Evolutionary conservation across 2,113 vertebrate species (phyloP).

Genomic region (Pteruthius melanotis): DNA sequence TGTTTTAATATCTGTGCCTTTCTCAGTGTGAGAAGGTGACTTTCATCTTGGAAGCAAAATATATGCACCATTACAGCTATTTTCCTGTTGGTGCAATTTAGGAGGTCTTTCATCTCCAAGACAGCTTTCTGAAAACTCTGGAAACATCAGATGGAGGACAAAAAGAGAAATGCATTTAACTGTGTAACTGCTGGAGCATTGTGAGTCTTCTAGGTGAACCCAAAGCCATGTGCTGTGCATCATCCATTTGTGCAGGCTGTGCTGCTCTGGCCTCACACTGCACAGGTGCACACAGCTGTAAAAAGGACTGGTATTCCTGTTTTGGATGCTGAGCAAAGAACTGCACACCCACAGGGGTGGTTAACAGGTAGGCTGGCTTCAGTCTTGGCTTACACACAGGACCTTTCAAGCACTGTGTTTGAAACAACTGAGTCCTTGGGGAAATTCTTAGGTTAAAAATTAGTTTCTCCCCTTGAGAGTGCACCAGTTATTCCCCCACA

Average conservation of each 20-base stretch:
- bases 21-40: constrained; percentile 38
- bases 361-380: background rate
- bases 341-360: rapidly evolving
- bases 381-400: background rate
- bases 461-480: background rate
- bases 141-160: constrained; percentile 11
- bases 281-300: background rate
- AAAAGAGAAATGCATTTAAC: constrained; percentile 1
- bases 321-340: background rate
- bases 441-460: background rate
- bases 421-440: background rate
- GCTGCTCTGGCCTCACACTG: background rate
- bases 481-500: background rate
- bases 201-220: background rate
- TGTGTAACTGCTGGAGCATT: background rate
- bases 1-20: constrained; percentile 2
- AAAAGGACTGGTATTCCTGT: background rate
- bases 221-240: background rate
- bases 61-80: constrained; percentile 48
- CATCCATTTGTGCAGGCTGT: background rate
- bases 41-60: constrained; percentile 58
- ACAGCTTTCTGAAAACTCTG: constrained; percentile 15
- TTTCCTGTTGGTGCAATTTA: constrained; percentile 48
- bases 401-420: background rate
- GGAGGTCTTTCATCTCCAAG: constrained; percentile 48